Evolutionary conservation across 2,888 invertebrate species (phyloP), one percentile per base, ranked within the genome.

Genomic region (Drosophila prostipennis): DNA sequence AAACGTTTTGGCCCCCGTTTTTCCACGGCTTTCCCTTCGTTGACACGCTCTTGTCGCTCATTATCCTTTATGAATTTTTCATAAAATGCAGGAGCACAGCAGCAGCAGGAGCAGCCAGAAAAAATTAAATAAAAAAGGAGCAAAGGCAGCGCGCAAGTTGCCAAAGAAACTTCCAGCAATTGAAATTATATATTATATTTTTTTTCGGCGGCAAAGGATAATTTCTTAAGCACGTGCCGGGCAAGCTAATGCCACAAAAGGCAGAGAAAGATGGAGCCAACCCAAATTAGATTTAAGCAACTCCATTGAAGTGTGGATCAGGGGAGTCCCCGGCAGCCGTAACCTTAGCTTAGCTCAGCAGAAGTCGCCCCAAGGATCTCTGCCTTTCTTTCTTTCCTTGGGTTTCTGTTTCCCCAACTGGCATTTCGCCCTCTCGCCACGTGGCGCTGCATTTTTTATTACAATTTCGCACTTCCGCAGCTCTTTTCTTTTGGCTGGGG

Each of bases 61-160:
- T 90, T 89, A 89, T 89, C 78, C 90, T 89, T 81, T 86, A 90
- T 90, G 89, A 90, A 90, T 90, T 89, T 90, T 90, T 89, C 83
- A 89, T 90, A 83, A 56, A 56, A 80, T 88, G 88, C 86, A 81
- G 43, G 49, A 67, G 63, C 32, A 23, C 23, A 11, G 46, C 57
- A 53, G 53, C 54, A 49, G 48, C n/a, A 26, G 45, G 26, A 34
- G 48, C 86, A 61, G 29, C 63, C 43, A 60, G 36, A 59, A 53
- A 60, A 55, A 36, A 61, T 40, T 19, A 29, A 45, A 54, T 51
- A 39, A 39, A 16, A 16, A 42, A 3, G 14, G 26, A 34, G 14
- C 23, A 36, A 70, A 52, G 19, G 19, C 19, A 19, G 19, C 19
- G 19, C 19, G 19, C 19, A 19, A 19, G 58, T 23, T 48, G 53